Evolutionary conservation across 1,140 invertebrate species (phyloP).

Genomic region (Matsumurasca onukii): DNA sequence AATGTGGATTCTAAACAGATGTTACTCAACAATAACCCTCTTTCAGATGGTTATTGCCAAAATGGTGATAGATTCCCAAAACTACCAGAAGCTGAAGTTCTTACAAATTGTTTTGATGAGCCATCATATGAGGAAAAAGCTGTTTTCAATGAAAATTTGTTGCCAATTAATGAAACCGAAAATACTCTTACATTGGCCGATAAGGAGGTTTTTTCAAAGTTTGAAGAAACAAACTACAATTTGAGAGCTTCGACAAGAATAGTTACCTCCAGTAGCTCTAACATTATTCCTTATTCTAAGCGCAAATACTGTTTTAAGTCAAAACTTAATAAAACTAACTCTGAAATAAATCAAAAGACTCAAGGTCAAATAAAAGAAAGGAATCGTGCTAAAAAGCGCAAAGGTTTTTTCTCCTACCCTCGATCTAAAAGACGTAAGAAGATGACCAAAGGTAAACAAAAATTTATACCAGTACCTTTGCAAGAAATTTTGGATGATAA

Average conservation of each 20-base stretch:
- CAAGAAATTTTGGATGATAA: neutral
- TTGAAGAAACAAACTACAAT: constrained; percentile 21
- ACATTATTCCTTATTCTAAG: constrained; percentile 17
- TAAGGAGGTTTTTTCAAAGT: constrained; percentile 9
- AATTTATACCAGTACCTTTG: neutral
- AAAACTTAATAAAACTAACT: neutral
- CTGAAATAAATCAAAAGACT: neutral
- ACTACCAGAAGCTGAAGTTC: neutral
- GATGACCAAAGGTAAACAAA: constrained; percentile 10
- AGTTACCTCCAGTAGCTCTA: constrained; percentile 11
- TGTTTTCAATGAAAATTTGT: too few relatives aligned
- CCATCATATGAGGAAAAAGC: too few relatives aligned
- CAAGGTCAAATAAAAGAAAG: neutral
- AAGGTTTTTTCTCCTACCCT: neutral
- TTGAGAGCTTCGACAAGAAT: constrained; percentile 17
- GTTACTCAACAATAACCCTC: neutral
- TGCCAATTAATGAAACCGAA: too few relatives aligned
- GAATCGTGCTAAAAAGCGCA: neutral
- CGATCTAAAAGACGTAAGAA: constrained; percentile 14
- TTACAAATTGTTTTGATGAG: too few relatives aligned
- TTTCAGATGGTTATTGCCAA: neutral
- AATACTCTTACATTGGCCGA: neutral
- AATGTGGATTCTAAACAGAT: constrained; percentile 14
- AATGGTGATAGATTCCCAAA: neutral
- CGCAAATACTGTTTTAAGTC: constrained; percentile 10